A percentile compares a stretch with the other conserved stretches of the same genome.
These are phyloP conservation scores for Astropecten irregularis DNA, from an alignment of 53 echinoderm and acorn worm species.

Conservation along the genomic window DNA sequence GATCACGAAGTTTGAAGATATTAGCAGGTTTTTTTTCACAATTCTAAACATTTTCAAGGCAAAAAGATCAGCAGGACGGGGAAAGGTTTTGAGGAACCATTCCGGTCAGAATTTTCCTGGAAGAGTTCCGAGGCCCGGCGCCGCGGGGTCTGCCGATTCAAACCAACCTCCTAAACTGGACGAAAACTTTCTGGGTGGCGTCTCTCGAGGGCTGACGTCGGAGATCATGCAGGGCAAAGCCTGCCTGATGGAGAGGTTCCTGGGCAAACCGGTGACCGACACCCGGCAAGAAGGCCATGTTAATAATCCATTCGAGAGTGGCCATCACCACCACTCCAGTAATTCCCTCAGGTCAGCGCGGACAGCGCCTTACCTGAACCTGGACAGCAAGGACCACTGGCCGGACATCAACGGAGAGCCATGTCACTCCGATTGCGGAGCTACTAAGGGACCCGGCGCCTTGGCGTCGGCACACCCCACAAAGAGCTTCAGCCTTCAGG, in stretches of 20 bases:
- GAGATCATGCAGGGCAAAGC: constrained; percentile 77
- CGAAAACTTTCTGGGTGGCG: constrained; percentile 25
- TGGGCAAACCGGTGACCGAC: constrained; percentile 41
- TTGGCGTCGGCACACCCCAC: background rate
- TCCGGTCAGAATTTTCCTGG: background rate
- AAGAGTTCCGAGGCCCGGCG: too few species aligned
- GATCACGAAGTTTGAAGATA: too few species aligned
- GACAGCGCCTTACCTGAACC: constrained; percentile 41
- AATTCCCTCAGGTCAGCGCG: constrained; percentile 5
- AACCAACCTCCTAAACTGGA: too few species aligned
- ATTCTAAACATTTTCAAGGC: background rate
- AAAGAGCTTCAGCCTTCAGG: constrained; percentile 19
- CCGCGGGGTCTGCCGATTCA: too few species aligned
- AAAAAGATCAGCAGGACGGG: background rate
- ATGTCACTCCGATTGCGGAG: constrained; percentile 24
- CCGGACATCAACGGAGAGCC: constrained; percentile 21
- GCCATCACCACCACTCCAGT: constrained; percentile 13
- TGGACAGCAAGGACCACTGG: constrained; percentile 38
- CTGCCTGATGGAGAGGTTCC: constrained; percentile 77
- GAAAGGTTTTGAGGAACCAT: background rate
- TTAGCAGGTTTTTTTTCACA: background rate
- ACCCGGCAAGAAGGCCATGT: too few species aligned
- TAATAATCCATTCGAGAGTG: constrained; percentile 7
- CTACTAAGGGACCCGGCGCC: background rate
- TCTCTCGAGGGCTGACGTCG: constrained; percentile 34